Conservation (phyloP, 2,113 vertebrate species). For the Dasyornis broadbenti region DNA sequence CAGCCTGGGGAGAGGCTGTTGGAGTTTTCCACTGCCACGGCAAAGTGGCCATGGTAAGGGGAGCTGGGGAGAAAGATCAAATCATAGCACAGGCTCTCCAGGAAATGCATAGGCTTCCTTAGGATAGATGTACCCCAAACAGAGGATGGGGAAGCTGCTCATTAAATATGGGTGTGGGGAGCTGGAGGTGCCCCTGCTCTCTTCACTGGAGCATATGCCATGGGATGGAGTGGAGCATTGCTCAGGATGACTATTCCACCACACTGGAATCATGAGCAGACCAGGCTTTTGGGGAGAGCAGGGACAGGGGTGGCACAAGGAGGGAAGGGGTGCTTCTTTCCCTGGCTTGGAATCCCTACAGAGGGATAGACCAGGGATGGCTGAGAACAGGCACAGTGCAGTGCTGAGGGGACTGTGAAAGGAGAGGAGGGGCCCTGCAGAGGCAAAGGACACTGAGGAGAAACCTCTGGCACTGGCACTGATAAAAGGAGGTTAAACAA, state of each 20-base stretch:
- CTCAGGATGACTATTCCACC: neutral
- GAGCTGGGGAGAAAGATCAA: neutral
- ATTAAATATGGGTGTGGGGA: neutral
- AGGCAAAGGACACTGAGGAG: neutral
- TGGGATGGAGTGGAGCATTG: neutral
- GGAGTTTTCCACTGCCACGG: neutral
- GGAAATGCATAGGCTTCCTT: fast-evolving
- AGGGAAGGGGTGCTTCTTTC: neutral
- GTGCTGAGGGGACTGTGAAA: neutral
- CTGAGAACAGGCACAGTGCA: neutral
- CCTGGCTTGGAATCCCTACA: neutral
- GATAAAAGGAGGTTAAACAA: neutral
- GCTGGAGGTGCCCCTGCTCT: neutral
- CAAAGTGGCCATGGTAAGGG: neutral
- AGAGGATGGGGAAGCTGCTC: neutral
- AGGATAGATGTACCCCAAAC: fast-evolving
- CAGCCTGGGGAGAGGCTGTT: neutral
- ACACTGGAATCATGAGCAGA: neutral
- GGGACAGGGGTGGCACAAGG: neutral
- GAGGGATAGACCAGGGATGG: neutral
- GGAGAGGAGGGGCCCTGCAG: neutral
- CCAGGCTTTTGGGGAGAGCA: neutral
- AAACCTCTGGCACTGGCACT: neutral
- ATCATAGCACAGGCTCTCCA: neutral
- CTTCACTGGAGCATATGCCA: neutral